Conservation (phyloP, 2,113 vertebrate genomes). For the Dipodomys stephensi region DNA sequence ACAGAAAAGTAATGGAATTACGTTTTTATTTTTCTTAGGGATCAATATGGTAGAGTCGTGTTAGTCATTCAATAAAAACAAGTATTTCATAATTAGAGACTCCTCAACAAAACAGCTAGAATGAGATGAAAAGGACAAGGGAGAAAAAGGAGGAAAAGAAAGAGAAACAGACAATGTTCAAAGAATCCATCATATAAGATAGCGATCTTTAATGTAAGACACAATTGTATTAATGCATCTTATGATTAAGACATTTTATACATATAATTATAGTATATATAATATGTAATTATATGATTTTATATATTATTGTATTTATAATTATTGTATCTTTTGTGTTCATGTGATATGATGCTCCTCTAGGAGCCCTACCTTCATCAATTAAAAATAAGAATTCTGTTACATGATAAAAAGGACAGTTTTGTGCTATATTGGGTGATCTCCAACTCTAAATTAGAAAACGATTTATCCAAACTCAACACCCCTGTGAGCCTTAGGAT, state of each 20-base stretch:
- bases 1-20: neutral
- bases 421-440: neutral
- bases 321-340: neutral
- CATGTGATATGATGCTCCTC: neutral
- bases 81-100: neutral
- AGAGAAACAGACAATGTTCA: neutral
- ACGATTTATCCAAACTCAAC: neutral
- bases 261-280: neutral
- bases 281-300: too few species aligned
- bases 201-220: neutral
- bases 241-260: neutral
- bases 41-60: neutral
- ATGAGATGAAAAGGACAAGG: neutral
- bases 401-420: neutral
- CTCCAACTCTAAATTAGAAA: neutral
- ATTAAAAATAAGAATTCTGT: neutral
- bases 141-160: neutral
- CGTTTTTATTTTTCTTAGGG: neutral
- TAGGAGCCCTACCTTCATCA: neutral
- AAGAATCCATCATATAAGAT: neutral
- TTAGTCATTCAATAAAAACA: neutral
- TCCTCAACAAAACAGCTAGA: neutral
- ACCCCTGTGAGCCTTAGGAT: neutral
- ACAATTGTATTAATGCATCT: neutral
- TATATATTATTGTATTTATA: neutral